phyloP scores from a whole-genome alignment of 2,888 invertebrate species.

The Tachina grossa region DNA sequence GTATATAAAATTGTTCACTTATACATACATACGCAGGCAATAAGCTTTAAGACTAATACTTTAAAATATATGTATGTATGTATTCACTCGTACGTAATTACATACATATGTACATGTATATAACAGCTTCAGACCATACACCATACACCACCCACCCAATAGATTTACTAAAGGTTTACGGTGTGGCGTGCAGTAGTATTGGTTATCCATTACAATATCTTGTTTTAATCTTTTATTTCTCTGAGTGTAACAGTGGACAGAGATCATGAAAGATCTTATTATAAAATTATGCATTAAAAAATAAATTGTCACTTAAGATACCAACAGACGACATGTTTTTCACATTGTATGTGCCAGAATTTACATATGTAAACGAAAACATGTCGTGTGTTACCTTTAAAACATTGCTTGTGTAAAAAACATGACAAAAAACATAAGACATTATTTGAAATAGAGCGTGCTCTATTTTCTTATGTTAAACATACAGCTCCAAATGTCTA shows the following conservation, averaged over 20 bases:
- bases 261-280: not conserved
- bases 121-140: constrained; percentile 24
- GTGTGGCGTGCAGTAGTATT: constrained; percentile 31
- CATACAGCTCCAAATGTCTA: no score
- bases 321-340: no score
- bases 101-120: not conserved
- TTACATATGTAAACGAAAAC: no score
- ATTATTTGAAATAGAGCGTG: no score
- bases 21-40: constrained; percentile 23
- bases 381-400: no score
- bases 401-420: no score
- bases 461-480: no score
- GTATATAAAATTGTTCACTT: constrained; percentile 2
- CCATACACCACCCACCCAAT: constrained; percentile 61
- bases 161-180: constrained; percentile 53
- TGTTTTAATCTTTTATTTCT: constrained; percentile 39
- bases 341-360: no score
- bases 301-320: no score
- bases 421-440: no score
- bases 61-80: constrained; percentile 1
- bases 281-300: no score
- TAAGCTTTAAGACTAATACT: constrained; percentile 52
- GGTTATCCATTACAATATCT: constrained; percentile 54
- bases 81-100: not conserved
- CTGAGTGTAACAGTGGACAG: constrained; percentile 53